Percentiles rank a stretch among this genome's conserved stretches.
Evolutionary conservation across 2,797 vertebrate species (phyloP).

Genomic region (Pseudochirops cupreus): DNA sequence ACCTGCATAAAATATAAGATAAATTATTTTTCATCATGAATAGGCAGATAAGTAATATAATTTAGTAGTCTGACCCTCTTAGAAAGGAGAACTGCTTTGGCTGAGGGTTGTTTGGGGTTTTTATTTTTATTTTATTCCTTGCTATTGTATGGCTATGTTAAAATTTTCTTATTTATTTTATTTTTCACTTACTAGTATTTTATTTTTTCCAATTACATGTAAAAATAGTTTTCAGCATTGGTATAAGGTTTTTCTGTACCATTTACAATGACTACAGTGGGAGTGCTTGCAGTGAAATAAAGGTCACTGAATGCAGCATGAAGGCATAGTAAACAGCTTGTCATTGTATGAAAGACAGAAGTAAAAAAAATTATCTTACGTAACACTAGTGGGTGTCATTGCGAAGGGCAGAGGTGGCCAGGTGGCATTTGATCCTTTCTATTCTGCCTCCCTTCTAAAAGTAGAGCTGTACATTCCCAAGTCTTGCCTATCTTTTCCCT

Average conservation of each 20-base stretch:
- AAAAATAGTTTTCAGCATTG: no score
- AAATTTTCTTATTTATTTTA: no score
- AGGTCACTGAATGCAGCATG: neutral
- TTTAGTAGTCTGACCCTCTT: neutral
- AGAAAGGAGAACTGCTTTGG: neutral
- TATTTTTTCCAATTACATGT: no score
- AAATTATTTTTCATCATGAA: neutral
- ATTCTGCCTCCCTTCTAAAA: neutral
- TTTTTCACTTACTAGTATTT: no score
- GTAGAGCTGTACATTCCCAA: neutral
- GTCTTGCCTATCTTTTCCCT: neutral
- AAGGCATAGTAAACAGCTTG: neutral
- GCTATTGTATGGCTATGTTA: no score
- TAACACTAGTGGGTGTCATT: neutral
- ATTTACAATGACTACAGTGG: neutral
- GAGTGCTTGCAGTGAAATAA: neutral
- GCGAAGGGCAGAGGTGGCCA: neutral
- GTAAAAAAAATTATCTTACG: neutral
- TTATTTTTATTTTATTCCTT: no score
- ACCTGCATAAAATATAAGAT: neutral
- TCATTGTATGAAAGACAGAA: neutral
- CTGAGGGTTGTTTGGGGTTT: neutral
- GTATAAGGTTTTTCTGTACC: neutral
- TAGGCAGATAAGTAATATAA: neutral
- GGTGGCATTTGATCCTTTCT: neutral